Conservation (phyloP, 2,797 vertebrate species). For the Takifugu ocellatus region DNA sequence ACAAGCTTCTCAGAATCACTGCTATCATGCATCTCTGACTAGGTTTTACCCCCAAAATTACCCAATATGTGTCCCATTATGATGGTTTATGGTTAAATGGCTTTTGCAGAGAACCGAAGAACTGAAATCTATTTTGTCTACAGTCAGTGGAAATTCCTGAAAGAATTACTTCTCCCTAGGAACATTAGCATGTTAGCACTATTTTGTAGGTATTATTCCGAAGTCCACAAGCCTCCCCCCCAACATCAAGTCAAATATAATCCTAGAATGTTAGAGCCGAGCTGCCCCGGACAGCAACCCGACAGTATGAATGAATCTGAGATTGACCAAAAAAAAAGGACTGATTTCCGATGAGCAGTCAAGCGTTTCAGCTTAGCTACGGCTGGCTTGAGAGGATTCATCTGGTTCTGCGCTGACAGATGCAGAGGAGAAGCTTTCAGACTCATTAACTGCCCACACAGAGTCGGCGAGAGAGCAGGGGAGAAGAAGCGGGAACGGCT, state of each 20-base stretch:
- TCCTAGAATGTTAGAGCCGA: too few relatives aligned
- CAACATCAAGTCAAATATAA: too few relatives aligned
- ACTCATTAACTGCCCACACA: constrained; percentile 73
- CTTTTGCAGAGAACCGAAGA: constrained; percentile 2
- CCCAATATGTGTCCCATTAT: constrained; percentile 9
- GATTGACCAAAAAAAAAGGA: constrained; percentile 13
- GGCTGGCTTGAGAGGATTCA: constrained; percentile 40
- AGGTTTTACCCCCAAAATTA: constrained; percentile 10
- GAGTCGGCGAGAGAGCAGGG: constrained; percentile 52
- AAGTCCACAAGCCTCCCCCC: too few relatives aligned
- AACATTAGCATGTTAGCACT: too few relatives aligned
- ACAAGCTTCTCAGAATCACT: constrained; percentile 8
- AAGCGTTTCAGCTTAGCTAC: constrained; percentile 38
- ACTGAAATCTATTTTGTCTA: constrained; percentile 9
- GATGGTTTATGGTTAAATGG: neutral
- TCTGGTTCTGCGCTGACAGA: constrained; percentile 59
- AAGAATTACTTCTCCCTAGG: too few relatives aligned
- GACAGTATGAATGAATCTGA: constrained; percentile 5
- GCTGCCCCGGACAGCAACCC: neutral
- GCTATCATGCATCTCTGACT: constrained; percentile 11
- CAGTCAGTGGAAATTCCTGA: constrained; percentile 18
- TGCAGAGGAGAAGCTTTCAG: constrained; percentile 65
- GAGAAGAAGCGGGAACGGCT: constrained; percentile 40
- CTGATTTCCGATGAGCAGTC: constrained; percentile 52
- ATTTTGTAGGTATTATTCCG: too few relatives aligned